Evolutionary conservation across 2,888 invertebrate species (phyloP), one percentile per base, ranked within the genome.

Genomic region (Calameuta pallipes): DNA sequence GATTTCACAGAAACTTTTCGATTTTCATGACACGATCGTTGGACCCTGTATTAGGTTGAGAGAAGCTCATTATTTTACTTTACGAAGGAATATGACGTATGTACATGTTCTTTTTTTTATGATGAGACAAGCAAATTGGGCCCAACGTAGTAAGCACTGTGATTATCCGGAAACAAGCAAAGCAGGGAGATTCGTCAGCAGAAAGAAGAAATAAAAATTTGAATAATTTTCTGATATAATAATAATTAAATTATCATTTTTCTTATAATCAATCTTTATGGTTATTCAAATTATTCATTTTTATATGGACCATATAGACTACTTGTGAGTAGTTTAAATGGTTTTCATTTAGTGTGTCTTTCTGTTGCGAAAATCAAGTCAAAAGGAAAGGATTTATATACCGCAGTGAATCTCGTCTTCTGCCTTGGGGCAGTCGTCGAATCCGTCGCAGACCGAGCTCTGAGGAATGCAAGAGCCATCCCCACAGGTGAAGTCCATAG

Each of bases 391-490:
- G 80, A 82, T 82, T 83, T 87, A 85, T 87, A 84, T 91, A 91
- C 91, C 91, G 85, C 91, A 91, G 81, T 88, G 85, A 87, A 90
- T 89, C 87, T 91, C 91, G 84, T 91, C 91, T 88, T 90, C 90
- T 87, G 91, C 96, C 80, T 92, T 91, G 71, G 89, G 89, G 91
- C 97, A 97, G 92, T 97, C 95, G 88, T 93, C 93, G 86, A 93
- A 94, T 80, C 95, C 95, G 90, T 97, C 95, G 90, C 97, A 97
- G 76, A 95, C 94, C 83, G 94, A 92, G 74, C 93, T 91, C 82
- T 94, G 93, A 73, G 95, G 94, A 85, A 97, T 94, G 90, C 97
- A 97, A 85, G 94, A 93, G 76, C 96, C 95, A 90, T 96, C 95
- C 79, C 92, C 93, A 91, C 97, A 97, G 82, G 94, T 94, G 92